phyloP scores from a whole-genome alignment of 2,797 vertebrate genomes.

The Amblyopsis hoosieri region DNA sequence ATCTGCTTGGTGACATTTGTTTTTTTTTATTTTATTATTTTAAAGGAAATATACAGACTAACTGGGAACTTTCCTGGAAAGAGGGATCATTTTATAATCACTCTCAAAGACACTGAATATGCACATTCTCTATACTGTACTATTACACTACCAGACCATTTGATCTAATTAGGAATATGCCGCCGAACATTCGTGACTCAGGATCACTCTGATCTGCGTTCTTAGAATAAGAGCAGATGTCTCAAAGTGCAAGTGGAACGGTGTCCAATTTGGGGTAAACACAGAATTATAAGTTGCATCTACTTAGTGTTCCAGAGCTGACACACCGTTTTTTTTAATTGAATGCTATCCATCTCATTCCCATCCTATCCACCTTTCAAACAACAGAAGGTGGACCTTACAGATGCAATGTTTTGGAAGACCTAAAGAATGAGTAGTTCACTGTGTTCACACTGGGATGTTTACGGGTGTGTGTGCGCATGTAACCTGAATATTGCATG shows the following conservation, averaged over 20 bases:
- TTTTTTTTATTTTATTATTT: slow-evolving; percentile 30
- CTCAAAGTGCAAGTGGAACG: not conserved
- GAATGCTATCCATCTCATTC: slow-evolving; percentile 44
- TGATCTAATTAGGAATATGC: slow-evolving; percentile 34
- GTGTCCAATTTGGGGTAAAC: not conserved
- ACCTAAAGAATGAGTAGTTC: slow-evolving; percentile 25
- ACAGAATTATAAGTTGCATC: slow-evolving; percentile 45
- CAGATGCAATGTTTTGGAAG: slow-evolving; percentile 31
- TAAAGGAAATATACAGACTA: slow-evolving; percentile 32
- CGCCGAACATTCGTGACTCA: not conserved
- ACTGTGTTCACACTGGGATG: slow-evolving; percentile 39
- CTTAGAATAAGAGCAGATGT: not conserved
- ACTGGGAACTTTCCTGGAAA: slow-evolving; percentile 58
- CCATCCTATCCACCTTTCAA: slow-evolving; percentile 40
- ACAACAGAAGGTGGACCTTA: slow-evolving; percentile 37
- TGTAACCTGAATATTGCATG: slow-evolving; percentile 10
- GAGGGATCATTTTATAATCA: slow-evolving; percentile 38
- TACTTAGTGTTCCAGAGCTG: slow-evolving; percentile 36
- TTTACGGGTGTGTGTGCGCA: slow-evolving; percentile 29
- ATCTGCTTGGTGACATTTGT: slow-evolving; percentile 47
- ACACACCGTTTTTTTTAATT: slow-evolving; percentile 34
- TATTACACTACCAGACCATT: slow-evolving; percentile 27
- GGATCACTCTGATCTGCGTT: not conserved
- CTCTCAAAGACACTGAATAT: slow-evolving; percentile 29
- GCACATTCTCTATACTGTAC: slow-evolving; percentile 1